These are phyloP conservation scores for Penaeus indicus DNA, from an alignment of 1,140 invertebrate genomes.

Conservation along the genomic window DNA sequence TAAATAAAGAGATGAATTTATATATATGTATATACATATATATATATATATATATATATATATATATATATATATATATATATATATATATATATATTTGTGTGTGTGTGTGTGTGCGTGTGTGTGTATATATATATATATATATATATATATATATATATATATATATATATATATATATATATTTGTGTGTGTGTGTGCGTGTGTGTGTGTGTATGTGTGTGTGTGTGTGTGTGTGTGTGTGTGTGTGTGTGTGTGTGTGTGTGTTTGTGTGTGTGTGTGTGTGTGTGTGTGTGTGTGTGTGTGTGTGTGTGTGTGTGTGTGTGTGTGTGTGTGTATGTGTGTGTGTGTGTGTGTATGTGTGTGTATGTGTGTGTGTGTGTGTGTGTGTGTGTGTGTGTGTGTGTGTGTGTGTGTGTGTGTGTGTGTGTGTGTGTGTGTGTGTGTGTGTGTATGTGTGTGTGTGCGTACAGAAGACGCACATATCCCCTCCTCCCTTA, in stretches of 20 bases:
- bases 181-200: background rate
- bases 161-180: too few species aligned
- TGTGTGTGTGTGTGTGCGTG: too few species aligned
- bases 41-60: too few species aligned
- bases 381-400: constrained; percentile 6
- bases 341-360: background rate
- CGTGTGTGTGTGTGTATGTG: constrained; percentile 2
- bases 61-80: too few species aligned
- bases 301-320: constrained; percentile 6
- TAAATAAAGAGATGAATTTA: background rate
- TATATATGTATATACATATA: too few species aligned
- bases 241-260: constrained; percentile 9
- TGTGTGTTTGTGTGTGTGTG: background rate
- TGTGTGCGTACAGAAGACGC: background rate
- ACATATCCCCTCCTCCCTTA: too few species aligned
- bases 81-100: too few species aligned
- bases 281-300: constrained; percentile 17
- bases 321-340: constrained; percentile 11
- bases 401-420: background rate
- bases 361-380: constrained; percentile 11
- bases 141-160: too few species aligned
- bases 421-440: background rate
- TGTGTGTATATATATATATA: too few species aligned
- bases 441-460: background rate
- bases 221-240: constrained; percentile 17